Evolutionary conservation across 2,888 invertebrate genomes (phyloP).

Genomic region (Agrotis exclamationis): DNA sequence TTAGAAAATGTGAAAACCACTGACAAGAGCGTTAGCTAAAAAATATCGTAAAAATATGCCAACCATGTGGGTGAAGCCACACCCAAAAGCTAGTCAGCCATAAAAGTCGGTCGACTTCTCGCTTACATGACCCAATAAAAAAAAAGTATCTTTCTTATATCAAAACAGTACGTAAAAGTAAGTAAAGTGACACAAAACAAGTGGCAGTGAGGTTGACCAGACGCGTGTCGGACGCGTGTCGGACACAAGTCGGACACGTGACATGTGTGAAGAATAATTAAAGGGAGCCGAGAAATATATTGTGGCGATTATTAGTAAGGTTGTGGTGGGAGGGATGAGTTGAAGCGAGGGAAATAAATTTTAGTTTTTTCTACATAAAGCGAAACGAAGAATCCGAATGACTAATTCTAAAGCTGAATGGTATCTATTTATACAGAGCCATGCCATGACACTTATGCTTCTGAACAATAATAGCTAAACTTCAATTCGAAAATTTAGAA

Average conservation of each 20-base stretch:
- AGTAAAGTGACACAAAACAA: slow-evolving; percentile 7
- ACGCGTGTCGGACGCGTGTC: not conserved
- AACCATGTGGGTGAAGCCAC: too few relatives aligned
- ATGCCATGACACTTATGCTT: too few relatives aligned
- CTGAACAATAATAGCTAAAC: too few relatives aligned
- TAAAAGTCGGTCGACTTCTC: too few relatives aligned
- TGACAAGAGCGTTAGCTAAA: too few relatives aligned
- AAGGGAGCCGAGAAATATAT: slow-evolving; percentile 30
- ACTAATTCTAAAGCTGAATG: too few relatives aligned
- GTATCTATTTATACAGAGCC: too few relatives aligned
- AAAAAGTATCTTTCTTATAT: not conserved
- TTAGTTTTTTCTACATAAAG: not conserved
- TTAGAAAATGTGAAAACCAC: too few relatives aligned
- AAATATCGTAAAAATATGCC: too few relatives aligned
- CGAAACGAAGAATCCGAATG: too few relatives aligned
- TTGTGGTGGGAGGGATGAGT: slow-evolving; percentile 13
- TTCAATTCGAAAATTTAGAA: too few relatives aligned
- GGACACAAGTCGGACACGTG: slow-evolving; percentile 14
- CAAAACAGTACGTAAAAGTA: slow-evolving; percentile 26
- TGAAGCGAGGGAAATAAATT: not conserved
- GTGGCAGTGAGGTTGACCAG: slow-evolving; percentile 38
- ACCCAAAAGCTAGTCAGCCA: too few relatives aligned
- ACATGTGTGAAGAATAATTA: slow-evolving; percentile 49
- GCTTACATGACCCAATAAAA: slow-evolving; percentile 12
- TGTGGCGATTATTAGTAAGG: slow-evolving; percentile 48